Base-by-base conservation (phyloP, 1,140 invertebrate genomes). In the Halesus radiatus region DNA sequence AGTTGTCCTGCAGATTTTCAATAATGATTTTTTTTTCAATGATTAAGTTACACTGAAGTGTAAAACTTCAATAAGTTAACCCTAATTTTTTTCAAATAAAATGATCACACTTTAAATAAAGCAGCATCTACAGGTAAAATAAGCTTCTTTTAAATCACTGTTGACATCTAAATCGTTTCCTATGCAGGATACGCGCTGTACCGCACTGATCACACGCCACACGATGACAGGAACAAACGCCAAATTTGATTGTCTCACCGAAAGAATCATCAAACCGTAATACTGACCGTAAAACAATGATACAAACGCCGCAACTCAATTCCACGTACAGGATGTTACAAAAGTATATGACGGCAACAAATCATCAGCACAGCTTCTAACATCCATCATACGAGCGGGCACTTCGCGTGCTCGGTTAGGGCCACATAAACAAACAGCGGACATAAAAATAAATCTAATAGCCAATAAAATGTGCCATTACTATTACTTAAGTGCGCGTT, bases 401-500 rank as follows among this genome's bases (percentile, higher is more conserved):
- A 53, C 85, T 87, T 89, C 86, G 87, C 85, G 85, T 86, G 81
- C 78, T 88, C 84, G 87, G 86, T 86, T 87, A 87, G 88, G 87
- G 86, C 85, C 86, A 88, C 88, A 89, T 89, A 89, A 90, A 90
- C 89, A 89, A 90, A 89, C 88, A 89, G 84, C 86, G 87, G 87
- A 79, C 86, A 87, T 90, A 89, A 90, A 90, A 89, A 89, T 90
- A 89, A 90, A 89, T 90, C 89, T 89, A 89, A 89, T 87, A 88
- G 88, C 88, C 89, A 87, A 90, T 89, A 90, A 90, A 89, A 89
- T 88, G 85, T 88, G 88, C 87, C 88, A 89, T 89, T 89, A 89
- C 88, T 89, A 89, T 89, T 88, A 89, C 88, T 90, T 89, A 89
- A 88, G 87, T 86, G 86, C 86, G 58, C 70, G 74, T 76, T 81